phyloP scores from a whole-genome alignment of 2,888 invertebrate species.

The Trichogramma dendrolimi region DNA sequence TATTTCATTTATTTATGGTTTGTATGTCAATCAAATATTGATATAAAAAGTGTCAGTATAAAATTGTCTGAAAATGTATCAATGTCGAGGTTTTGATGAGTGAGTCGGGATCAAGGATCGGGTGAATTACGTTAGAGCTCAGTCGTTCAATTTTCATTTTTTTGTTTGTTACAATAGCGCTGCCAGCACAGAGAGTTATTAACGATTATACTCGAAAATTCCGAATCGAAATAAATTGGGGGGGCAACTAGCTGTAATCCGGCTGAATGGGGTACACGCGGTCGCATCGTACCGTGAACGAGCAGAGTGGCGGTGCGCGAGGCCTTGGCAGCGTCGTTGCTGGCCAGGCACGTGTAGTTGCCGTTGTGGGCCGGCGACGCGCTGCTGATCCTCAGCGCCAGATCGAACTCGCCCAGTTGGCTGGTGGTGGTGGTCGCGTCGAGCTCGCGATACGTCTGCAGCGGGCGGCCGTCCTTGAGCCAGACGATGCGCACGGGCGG shows the following conservation, averaged over 20 bases:
- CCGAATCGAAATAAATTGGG: background rate
- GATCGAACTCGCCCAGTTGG: slow-evolving; percentile 48
- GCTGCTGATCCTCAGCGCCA: slow-evolving; percentile 53
- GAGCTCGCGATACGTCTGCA: slow-evolving; percentile 45
- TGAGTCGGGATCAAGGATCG: too few relatives aligned
- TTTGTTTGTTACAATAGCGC: background rate
- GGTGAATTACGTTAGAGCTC: too few relatives aligned
- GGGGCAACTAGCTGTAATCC: background rate
- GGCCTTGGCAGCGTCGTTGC: slow-evolving; percentile 53
- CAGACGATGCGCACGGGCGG: slow-evolving; percentile 57
- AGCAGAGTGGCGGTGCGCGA: slow-evolving; percentile 53
- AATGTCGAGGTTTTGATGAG: too few relatives aligned
- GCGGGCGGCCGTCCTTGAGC: slow-evolving; percentile 57
- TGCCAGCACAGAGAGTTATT: background rate
- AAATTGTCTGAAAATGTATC: too few relatives aligned
- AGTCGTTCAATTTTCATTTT: background rate
- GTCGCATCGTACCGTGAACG: slow-evolving; percentile 52
- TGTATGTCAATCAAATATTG: too few relatives aligned
- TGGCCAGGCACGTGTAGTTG: slow-evolving; percentile 56
- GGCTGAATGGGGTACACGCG: background rate
- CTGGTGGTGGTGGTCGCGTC: slow-evolving; percentile 43
- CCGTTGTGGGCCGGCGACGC: slow-evolving; percentile 55
- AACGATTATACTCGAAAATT: slow-evolving; percentile 13
- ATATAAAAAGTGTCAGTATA: too few relatives aligned
- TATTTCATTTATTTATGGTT: too few relatives aligned